A percentile compares a stretch with the other conserved stretches of the same genome.
phyloP scores from a whole-genome alignment of 2,113 vertebrate species.

The Xenus cinereus region DNA sequence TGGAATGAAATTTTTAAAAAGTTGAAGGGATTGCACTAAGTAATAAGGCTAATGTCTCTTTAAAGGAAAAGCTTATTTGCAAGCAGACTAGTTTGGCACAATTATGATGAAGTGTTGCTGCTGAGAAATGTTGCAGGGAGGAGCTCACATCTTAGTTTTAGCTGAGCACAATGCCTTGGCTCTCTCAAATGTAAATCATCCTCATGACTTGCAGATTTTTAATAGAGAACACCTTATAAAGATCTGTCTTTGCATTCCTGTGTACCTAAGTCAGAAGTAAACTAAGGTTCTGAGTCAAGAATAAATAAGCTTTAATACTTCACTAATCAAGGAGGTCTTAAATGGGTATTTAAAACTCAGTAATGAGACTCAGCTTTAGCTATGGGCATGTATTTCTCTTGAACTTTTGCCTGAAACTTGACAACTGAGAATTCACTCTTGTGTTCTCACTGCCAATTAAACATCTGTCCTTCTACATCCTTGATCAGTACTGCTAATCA shows the following conservation, averaged over 20 bases:
- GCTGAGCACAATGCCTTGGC: not conserved
- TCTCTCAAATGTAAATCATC: not conserved
- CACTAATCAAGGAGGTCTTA: not conserved
- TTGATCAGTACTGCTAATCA: not conserved
- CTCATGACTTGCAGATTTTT: constrained; percentile 5
- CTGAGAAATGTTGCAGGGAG: constrained; percentile 4
- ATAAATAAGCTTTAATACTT: not conserved
- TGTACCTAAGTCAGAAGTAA: not conserved
- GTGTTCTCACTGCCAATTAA: constrained; percentile 15
- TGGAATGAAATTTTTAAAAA: not conserved
- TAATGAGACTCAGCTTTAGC: constrained; percentile 5
- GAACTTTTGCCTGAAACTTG: constrained; percentile 23
- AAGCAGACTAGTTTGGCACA: not conserved
- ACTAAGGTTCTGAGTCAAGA: not conserved
- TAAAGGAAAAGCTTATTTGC: not conserved
- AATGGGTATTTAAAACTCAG: not conserved
- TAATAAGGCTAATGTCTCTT: not conserved
- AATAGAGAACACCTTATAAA: not conserved
- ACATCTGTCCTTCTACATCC: constrained; percentile 25
- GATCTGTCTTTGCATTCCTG: not conserved
- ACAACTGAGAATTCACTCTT: constrained; percentile 10
- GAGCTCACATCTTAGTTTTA: not conserved
- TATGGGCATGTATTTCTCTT: not conserved
- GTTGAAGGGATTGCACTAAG: not conserved
- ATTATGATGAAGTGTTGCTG: not conserved